Percentiles rank a stretch among this genome's conserved stretches.
Evolutionary conservation across 2,888 invertebrate species (phyloP).

Genomic region (Metalampra italica): DNA sequence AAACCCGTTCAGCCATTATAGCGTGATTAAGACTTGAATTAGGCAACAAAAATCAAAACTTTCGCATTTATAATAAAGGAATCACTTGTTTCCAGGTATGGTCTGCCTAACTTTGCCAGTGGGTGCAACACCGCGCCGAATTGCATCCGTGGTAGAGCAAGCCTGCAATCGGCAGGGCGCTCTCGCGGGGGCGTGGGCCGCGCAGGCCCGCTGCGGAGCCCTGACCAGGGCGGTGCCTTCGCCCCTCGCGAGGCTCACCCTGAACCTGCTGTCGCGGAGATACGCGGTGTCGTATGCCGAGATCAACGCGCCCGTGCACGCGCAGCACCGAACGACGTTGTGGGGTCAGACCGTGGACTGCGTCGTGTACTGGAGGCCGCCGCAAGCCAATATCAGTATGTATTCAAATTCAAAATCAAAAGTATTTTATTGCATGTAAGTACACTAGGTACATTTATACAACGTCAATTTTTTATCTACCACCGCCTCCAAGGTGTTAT

Average conservation of each 20-base stretch:
- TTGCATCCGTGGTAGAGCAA: slow-evolving; percentile 44
- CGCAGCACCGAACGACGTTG: slow-evolving; percentile 68
- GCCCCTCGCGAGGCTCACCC: slow-evolving; percentile 61
- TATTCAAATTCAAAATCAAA: slow-evolving; percentile 16
- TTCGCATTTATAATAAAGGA: too few species aligned
- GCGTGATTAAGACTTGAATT: too few species aligned
- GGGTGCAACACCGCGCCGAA: slow-evolving; percentile 60
- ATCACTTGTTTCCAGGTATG: slow-evolving; percentile 76
- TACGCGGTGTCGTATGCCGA: slow-evolving; percentile 84
- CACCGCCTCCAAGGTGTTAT: too few species aligned
- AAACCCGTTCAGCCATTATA: too few species aligned
- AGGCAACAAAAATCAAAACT: too few species aligned
- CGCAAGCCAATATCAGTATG: slow-evolving; percentile 87
- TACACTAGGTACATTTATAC: too few species aligned
- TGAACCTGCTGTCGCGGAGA: slow-evolving; percentile 82
- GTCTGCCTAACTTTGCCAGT: slow-evolving; percentile 82
- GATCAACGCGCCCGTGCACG: slow-evolving; percentile 59
- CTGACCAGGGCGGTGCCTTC: slow-evolving; percentile 82
- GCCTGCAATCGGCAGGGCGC: slow-evolving; percentile 70
- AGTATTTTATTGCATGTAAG: too few species aligned
- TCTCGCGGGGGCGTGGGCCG: slow-evolving; percentile 73
- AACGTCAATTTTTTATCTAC: too few species aligned
- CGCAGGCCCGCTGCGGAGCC: slow-evolving; percentile 70
- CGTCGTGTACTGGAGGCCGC: slow-evolving; percentile 85
- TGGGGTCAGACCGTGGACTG: slow-evolving; percentile 82